phyloP scores from a whole-genome alignment of 2,888 invertebrate species.

The Thumatha senex region DNA sequence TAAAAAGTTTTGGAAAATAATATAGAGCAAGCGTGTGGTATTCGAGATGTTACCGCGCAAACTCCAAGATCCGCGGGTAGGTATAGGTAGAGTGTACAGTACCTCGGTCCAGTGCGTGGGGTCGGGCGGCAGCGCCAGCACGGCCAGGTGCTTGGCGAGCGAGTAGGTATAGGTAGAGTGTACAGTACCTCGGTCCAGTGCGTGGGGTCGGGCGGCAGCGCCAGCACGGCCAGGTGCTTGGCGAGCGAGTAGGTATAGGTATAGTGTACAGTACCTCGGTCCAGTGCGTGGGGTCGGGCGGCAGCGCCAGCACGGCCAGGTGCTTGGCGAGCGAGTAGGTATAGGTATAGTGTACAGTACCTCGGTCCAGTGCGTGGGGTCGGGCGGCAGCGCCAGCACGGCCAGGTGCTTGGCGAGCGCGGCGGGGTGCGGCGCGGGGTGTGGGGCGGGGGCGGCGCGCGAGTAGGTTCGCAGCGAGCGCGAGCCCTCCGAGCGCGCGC shows the following conservation, averaged over 20 bases:
- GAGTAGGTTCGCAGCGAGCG: slow-evolving; percentile 19
- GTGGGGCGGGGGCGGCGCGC: slow-evolving; percentile 24
- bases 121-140: slow-evolving; percentile 56
- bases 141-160: slow-evolving; percentile 50
- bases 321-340: slow-evolving; percentile 47
- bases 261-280: slow-evolving; percentile 63
- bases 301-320: slow-evolving; percentile 55
- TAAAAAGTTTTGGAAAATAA: too few species aligned
- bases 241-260: too few species aligned
- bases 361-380: slow-evolving; percentile 65
- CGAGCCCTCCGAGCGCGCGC: slow-evolving; percentile 23
- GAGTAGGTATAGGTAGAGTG: too few species aligned
- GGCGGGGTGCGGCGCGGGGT: slow-evolving; percentile 31
- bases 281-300: slow-evolving; percentile 60
- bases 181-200: slow-evolving; percentile 60
- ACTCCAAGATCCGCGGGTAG: too few species aligned
- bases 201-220: slow-evolving; percentile 57
- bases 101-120: slow-evolving; percentile 67
- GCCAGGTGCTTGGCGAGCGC: slow-evolving; percentile 48
- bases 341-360: too few species aligned
- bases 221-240: slow-evolving; percentile 53
- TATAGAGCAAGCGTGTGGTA: too few species aligned
- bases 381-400: slow-evolving; percentile 54
- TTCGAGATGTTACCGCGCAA: too few species aligned
- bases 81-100: neutral